Evolutionary conservation across 92 coral and sea anemone species (phyloP), one percentile per base, ranked within the genome.

Genomic region (Nematostella vectensis): DNA sequence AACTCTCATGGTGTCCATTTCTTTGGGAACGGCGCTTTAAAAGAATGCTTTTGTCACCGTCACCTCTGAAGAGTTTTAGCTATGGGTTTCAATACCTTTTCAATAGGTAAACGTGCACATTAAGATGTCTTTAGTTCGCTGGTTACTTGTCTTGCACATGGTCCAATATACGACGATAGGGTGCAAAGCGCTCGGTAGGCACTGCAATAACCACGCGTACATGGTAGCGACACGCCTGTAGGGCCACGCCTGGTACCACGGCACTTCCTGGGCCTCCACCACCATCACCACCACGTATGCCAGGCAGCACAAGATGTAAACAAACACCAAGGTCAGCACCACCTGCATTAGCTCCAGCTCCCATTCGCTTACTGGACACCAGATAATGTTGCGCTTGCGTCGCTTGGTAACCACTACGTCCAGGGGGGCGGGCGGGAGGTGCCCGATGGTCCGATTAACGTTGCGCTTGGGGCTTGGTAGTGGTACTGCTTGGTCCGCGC

Each of bases 361-460:
- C 40, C 40, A 33, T 33, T 33, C 40, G 15, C 40, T 33, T 33
- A 33, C 40, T 6, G 40, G 40, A 15, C 40, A 33, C 40, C 40
- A 33, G 6, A 33, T 33, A 33, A 33, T 15, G 40, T 33, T 15
- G 8, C 40, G 40, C 15, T 33, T 33, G 8, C 40, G 6, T 33
- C 6, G 40, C 40, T 15, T 33, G 6, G 40, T 33, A 6, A 33
- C 40, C 6, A 33, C 40, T 33, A 33, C 40, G 15, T 15, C 40
- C 40, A 33, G 8, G 40, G 40, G 40, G 8, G 40, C 15, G 6
- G 40, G 40, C 15, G 40, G 40, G 15, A 33, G 40, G 40, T 33
- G 40, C 40, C 40, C 40, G 6, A 33, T 33, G 40, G 40, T 33
- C 40, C 40, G 40, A 15, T 33, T 33, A 33, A 33, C 40, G 40